Percentiles rank a stretch among this genome's conserved stretches.
phyloP scores from a whole-genome alignment of 2,797 vertebrate species.

The Urocyon cinereoargenteus region DNA sequence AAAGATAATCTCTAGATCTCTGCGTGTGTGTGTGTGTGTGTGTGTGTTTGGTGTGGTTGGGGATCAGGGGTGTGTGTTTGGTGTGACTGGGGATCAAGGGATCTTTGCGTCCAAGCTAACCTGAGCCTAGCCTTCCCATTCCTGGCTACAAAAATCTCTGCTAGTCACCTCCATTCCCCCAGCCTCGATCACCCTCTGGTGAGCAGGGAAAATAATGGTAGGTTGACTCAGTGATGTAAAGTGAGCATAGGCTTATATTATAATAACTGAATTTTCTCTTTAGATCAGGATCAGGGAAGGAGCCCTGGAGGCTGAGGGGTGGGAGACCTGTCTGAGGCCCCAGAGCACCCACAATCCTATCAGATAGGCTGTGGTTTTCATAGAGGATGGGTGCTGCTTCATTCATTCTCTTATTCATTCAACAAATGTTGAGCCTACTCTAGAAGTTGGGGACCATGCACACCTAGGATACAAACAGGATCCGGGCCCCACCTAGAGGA shows the following conservation, averaged over 20 bases:
- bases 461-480: not conserved
- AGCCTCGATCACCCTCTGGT: not conserved
- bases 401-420: constrained; percentile 1
- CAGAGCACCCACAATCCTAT: not conserved
- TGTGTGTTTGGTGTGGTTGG: rapidly evolving
- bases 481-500: not conserved
- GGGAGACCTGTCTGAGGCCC: not conserved
- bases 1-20: not conserved
- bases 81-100: too few relatives aligned
- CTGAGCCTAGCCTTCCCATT: not conserved
- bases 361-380: not conserved
- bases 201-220: not conserved
- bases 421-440: not conserved
- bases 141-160: not conserved
- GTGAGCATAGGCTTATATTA: not conserved
- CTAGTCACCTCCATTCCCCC: not conserved
- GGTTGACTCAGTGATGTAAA: not conserved
- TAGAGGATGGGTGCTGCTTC: not conserved
- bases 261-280: not conserved
- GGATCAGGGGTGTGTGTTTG: not conserved
- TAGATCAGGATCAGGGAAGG: not conserved
- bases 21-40: rapidly evolving
- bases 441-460: not conserved
- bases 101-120: not conserved
- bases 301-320: not conserved